phyloP scores from a whole-genome alignment of 2,888 invertebrate species.

The Megalurothrips usitatus region DNA sequence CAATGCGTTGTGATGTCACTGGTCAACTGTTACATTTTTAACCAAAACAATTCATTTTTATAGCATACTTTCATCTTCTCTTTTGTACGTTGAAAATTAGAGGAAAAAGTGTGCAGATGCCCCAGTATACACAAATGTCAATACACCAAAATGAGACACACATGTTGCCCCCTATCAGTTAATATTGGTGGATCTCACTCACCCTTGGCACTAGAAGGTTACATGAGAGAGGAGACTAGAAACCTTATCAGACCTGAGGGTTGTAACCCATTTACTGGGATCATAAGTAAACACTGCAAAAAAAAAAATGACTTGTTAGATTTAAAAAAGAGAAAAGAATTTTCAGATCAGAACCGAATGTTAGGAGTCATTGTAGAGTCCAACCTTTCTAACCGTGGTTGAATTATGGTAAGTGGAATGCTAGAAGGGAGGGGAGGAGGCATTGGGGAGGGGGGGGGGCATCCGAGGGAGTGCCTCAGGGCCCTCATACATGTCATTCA shows the following conservation, averaged over 20 bases:
- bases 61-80: background rate
- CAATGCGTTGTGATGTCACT: background rate
- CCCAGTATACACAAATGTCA: too few relatives aligned
- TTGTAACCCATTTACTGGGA: background rate
- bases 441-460: background rate
- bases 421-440: background rate
- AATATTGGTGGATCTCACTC: background rate
- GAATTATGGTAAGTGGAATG: background rate
- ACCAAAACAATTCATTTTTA: background rate
- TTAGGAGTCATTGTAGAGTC: too few relatives aligned
- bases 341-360: too few relatives aligned
- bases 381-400: background rate
- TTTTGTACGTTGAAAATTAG: background rate
- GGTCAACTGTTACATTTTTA: background rate
- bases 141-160: too few relatives aligned
- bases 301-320: background rate
- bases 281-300: background rate
- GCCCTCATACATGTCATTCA: slow-evolving; percentile 11
- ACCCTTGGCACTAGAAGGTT: background rate
- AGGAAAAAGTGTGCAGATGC: too few relatives aligned
- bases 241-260: background rate
- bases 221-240: too few relatives aligned
- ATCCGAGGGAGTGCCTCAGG: background rate
- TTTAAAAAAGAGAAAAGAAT: background rate
- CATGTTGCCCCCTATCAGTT: too few relatives aligned